phyloP scores from a whole-genome alignment of 2,797 vertebrate genomes.

The Phalloptychus januarius region DNA sequence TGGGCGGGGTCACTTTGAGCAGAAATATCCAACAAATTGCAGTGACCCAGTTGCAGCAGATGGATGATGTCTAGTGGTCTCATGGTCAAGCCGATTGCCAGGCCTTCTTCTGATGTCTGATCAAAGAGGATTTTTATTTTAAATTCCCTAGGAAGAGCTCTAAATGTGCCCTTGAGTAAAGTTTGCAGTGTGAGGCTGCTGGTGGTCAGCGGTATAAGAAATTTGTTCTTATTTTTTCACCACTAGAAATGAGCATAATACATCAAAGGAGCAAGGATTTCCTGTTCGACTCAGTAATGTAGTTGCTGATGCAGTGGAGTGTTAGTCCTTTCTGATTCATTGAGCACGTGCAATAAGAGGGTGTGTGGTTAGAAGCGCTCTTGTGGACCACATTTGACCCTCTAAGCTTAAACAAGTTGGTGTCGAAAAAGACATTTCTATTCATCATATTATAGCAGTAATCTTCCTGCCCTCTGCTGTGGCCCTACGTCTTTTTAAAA shows the following conservation, averaged over 20 bases:
- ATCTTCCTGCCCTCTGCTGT: neutral
- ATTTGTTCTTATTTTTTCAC: slow-evolving; percentile 13
- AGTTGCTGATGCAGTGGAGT: neutral
- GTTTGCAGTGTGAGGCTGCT: neutral
- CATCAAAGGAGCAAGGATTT: slow-evolving; percentile 32
- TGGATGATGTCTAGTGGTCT: slow-evolving; percentile 3
- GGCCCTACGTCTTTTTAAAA: neutral
- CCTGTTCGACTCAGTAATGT: slow-evolving; percentile 3
- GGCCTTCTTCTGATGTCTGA: slow-evolving; percentile 22
- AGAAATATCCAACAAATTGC: slow-evolving; percentile 21
- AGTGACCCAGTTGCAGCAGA: slow-evolving; percentile 4
- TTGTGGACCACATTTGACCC: neutral
- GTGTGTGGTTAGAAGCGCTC: neutral
- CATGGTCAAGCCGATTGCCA: slow-evolving; percentile 19
- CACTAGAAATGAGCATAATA: slow-evolving; percentile 45
- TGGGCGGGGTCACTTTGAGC: slow-evolving; percentile 22
- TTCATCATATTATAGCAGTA: neutral
- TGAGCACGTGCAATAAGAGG: neutral
- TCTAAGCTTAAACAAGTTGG: neutral
- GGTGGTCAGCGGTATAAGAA: slow-evolving; percentile 24
- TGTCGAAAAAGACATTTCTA: neutral
- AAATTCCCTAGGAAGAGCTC: slow-evolving; percentile 6
- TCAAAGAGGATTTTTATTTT: slow-evolving; percentile 16
- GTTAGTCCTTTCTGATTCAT: neutral
- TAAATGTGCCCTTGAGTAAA: slow-evolving; percentile 35